Base-by-base conservation (phyloP, 1,140 invertebrate genomes). In the Eurosta solidaginis region DNA sequence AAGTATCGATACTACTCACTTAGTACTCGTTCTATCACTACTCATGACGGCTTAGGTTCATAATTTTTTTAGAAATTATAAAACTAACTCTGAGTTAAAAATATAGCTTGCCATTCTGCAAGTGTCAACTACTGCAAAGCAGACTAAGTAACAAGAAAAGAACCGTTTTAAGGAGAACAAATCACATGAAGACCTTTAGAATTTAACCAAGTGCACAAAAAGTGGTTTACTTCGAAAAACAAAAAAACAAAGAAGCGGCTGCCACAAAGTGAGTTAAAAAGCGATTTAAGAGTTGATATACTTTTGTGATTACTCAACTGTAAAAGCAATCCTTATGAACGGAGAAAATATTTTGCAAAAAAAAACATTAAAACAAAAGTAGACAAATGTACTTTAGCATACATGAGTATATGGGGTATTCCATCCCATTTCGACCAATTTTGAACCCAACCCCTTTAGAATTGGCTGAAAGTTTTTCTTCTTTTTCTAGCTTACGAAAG, bases 181-280 rank as follows among this genome's bases (percentile, higher is more conserved):
- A n/a, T n/a, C n/a, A n/a, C n/a, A n/a, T n/a, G n/a, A n/a, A 40
- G 6, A 33, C 0, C 22, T 68, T 68, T 68, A 40, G 40, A 20
- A 42, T 68, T 68, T 68, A 68, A 68, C 40, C 40, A 68, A 68
- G 40, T 20, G n/a, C 59, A 68, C 33, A 40, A 10, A 68, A 68
- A 36, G 14, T n/a, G n/a, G 4, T 4, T 33, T 22, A 68, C 59
- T 40, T 52, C 17, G 4, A 25, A 12, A 49, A 29, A 36, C 25
- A 54, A 49, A 17, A 68, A 17, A 29, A 36, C 29, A 40, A 22
- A 10, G 12, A 12, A 29, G 54, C 27, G 5, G 25, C 12, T 27
- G 14, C 12, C 27, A 10, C 54, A 27, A 17, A 33, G 33, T 33
- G 17, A 17, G 17, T 20, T 17, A 20, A 36, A 27, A 27, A 68